Evolutionary conservation across 2,888 invertebrate genomes (phyloP).

Genomic region (Brenthis ino): DNA sequence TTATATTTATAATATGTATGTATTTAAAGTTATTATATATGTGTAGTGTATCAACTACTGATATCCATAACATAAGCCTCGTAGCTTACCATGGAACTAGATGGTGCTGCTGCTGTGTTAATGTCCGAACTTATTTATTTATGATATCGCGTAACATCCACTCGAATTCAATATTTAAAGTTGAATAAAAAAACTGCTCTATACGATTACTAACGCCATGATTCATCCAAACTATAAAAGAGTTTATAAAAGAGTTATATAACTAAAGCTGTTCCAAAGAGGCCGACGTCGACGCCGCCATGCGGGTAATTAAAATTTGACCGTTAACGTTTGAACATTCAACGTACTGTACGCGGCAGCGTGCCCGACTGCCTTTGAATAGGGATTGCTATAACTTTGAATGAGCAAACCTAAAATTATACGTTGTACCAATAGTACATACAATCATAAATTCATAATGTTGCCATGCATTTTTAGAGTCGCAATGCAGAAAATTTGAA

Average conservation of each 20-base stretch:
- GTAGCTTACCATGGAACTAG: too few relatives aligned
- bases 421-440: not conserved
- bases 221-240: not conserved
- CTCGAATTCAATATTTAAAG: too few relatives aligned
- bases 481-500: too few relatives aligned
- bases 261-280: constrained; percentile 7
- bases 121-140: too few relatives aligned
- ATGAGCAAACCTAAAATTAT: not conserved
- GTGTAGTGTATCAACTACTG: too few relatives aligned
- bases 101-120: too few relatives aligned
- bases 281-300: constrained; percentile 15
- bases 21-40: too few relatives aligned
- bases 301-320: constrained; percentile 30
- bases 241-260: not conserved
- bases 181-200: too few relatives aligned
- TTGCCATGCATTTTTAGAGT: too few relatives aligned
- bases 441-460: not conserved
- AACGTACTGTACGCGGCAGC: not conserved
- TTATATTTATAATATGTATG: too few relatives aligned
- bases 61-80: too few relatives aligned
- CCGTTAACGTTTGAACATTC: constrained; percentile 26
- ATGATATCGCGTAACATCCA: too few relatives aligned
- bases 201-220: not conserved
- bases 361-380: constrained; percentile 3
- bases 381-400: constrained; percentile 2